phyloP scores from a whole-genome alignment of 2,797 vertebrate species.

The Characodon lateralis region DNA sequence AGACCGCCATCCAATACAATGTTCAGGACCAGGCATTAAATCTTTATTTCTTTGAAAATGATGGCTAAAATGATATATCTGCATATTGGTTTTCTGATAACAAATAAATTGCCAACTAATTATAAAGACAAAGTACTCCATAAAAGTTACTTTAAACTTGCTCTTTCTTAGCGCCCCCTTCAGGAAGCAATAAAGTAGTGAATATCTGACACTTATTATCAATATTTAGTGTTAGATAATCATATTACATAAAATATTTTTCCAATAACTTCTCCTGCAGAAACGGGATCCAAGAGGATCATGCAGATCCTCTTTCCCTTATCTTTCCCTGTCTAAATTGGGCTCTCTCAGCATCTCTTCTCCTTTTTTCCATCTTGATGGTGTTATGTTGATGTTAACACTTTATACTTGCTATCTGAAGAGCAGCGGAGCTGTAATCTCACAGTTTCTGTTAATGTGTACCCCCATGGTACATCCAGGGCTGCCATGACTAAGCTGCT shows the following conservation, averaged over 20 bases:
- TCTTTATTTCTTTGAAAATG: neutral
- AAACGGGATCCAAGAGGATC: neutral
- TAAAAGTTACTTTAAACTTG: too few relatives aligned
- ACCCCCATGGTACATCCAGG: conserved; percentile 26
- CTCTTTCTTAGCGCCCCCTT: too few relatives aligned
- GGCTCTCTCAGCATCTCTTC: neutral
- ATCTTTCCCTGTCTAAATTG: neutral
- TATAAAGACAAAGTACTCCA: too few relatives aligned
- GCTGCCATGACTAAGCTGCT: conserved; percentile 53
- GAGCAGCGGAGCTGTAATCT: conserved; percentile 37
- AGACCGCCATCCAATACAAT: neutral
- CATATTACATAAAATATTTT: neutral
- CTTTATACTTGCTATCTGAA: conserved; percentile 39
- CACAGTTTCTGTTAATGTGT: conserved; percentile 48
- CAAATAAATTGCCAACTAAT: too few relatives aligned
- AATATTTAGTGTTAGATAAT: neutral
- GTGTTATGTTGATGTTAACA: conserved; percentile 22
- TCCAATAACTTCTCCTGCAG: neutral
- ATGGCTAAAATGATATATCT: neutral
- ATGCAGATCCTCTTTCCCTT: too few relatives aligned
- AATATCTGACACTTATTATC: neutral
- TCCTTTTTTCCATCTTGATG: conserved; percentile 2
- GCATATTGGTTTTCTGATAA: neutral
- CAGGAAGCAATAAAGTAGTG: neutral
- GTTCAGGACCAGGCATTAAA: neutral